Base-by-base conservation (phyloP, 2,113 vertebrate species). In the Leucopternis melanops region DNA sequence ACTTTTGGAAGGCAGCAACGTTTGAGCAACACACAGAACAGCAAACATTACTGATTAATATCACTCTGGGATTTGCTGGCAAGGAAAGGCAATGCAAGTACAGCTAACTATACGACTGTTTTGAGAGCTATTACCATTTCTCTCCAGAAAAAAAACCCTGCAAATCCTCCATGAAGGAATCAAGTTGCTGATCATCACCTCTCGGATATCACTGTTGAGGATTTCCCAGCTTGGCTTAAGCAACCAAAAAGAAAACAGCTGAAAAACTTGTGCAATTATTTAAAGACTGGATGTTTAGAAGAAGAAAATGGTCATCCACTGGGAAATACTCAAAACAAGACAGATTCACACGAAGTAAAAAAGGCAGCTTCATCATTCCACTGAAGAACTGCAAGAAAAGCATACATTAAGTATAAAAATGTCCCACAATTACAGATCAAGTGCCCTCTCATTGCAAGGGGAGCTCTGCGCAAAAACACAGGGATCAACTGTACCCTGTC, bases 361-460 rank as follows among this genome's bases (percentile, higher is more conserved):
- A 26, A 38, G 61, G 32, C 75, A 69, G 55, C n/a, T 63, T 13
- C 29, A 5, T 7, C 81, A 3, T 8, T 5, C 50, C 44, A 15
- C 5, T 1, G 34, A 16, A 42, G 71, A 50, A 12, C 49, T 19
- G 6, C 5, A 36, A 49, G 23, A 20, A 6, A 4, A 83, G 40
- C 38, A 21, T 0, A 10, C 52, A 11, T 4, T 6, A 19, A 54
- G 5, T 2, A 34, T 2, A 13, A 27, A 25, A 38, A 11, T 8
- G 3, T 4, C 42, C 71, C 8, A 1, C 15, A 29, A 4, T 20
- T 19, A 23, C 18, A 8, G 42, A 9, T 1, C 4, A 6, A 32
- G 45, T 2, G 29, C 19, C 27, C 49, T 1, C 14, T 7, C 42
- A 8, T 1, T 4, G 5, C 10, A 2, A 27, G 38, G 67, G 19